Percentiles rank a stretch among this genome's conserved stretches.
Evolutionary conservation across 2,113 vertebrate genomes (phyloP).

Genomic region (Gulo gulo): DNA sequence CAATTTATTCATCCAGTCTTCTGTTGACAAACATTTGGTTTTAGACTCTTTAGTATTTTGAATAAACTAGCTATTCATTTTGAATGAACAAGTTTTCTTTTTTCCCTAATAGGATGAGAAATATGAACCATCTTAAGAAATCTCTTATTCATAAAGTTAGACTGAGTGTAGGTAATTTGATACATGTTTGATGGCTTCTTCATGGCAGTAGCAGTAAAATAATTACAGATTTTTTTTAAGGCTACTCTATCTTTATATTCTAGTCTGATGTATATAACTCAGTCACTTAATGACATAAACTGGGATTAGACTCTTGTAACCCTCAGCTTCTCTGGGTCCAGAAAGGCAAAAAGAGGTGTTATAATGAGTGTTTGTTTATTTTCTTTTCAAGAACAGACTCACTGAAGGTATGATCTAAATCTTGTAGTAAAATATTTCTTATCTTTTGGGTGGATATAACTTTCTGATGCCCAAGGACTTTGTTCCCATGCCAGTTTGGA

Average conservation of each 20-base stretch:
- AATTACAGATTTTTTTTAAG: background rate
- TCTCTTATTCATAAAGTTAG: background rate
- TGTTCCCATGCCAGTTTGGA: conserved; percentile 19
- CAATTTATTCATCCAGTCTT: background rate
- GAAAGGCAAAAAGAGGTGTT: conserved; percentile 2
- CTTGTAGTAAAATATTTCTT: background rate
- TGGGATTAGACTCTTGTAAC: background rate
- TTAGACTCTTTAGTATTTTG: background rate
- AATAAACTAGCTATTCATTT: conserved; percentile 3
- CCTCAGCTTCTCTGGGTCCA: background rate
- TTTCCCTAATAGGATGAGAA: background rate
- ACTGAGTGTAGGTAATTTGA: background rate
- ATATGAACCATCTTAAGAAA: conserved; percentile 2
- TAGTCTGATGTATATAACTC: background rate
- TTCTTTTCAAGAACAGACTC: conserved; percentile 43
- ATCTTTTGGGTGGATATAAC: conserved; percentile 32
- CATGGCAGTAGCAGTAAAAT: background rate
- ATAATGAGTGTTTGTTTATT: background rate
- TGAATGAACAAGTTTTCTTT: background rate
- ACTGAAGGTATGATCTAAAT: conserved; percentile 27
- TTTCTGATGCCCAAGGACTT: conserved; percentile 39
- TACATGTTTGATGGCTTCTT: background rate
- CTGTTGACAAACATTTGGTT: conserved; percentile 2
- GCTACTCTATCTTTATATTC: background rate
- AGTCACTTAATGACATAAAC: background rate